These are phyloP conservation scores for Willowsia nigromaculata DNA, from an alignment of 2,888 invertebrate species.

Conservation along the genomic window DNA sequence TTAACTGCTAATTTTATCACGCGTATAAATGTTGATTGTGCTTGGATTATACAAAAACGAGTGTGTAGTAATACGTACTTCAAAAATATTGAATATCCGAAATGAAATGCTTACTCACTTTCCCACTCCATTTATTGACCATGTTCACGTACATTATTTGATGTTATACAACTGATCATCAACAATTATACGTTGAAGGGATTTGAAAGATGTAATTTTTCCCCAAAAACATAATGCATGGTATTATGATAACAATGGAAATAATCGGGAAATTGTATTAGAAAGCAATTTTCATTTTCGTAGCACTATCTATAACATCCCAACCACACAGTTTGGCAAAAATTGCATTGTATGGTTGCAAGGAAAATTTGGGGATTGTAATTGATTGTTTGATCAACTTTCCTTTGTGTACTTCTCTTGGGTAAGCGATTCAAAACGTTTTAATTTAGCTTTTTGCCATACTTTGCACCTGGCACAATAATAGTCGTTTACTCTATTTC, in stretches of 20 bases:
- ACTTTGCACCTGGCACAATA: neutral
- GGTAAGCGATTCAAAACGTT: neutral
- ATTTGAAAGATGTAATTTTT: constrained; percentile 17
- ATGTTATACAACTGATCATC: neutral
- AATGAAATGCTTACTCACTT: neutral
- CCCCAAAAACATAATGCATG: constrained; percentile 20
- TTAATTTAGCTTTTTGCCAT: neutral
- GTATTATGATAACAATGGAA: neutral
- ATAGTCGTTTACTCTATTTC: neutral
- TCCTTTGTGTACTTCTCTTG: neutral
- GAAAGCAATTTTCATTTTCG: neutral
- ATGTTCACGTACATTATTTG: neutral
- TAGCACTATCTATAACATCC: neutral
- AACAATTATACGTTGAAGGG: neutral
- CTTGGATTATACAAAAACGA: neutral
- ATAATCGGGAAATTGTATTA: constrained; percentile 8
- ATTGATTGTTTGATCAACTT: neutral
- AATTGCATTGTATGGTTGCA: neutral
- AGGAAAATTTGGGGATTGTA: neutral
- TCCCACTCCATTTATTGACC: neutral
- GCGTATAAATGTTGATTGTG: constrained; percentile 30
- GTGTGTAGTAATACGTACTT: neutral
- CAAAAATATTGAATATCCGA: neutral
- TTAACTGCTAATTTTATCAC: constrained; percentile 67
- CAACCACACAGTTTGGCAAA: neutral